Evolutionary conservation across 1,140 invertebrate species (phyloP), one percentile per base, ranked within the genome.

Genomic region (Lepidurus apus): DNA sequence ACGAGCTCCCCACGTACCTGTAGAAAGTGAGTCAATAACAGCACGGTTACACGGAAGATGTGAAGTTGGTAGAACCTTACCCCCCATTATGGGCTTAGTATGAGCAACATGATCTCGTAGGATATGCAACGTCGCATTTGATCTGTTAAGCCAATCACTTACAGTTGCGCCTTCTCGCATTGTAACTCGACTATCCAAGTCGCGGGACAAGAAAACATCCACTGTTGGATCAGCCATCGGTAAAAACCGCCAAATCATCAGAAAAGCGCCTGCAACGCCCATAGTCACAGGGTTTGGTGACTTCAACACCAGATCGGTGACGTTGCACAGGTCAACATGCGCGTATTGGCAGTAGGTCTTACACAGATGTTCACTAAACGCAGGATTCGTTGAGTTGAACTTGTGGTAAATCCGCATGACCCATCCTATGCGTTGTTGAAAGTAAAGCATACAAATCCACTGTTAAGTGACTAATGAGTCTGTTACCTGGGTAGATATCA

Each of bases 121-220:
- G 24, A 82, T 75, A 80, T 84, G 83, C 26, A 83, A 81, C 7
- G 81, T 77, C n/a, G 81, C 79, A 7, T 80, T 80, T 13, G 80
- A 82, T 42, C 78, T 78, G n/a, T 75, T 65, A 9, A 83, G 79
- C 83, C 83, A 85, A 53, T 83, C 81, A 4, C 76, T 7, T 0
- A 85, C 82, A n/a, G 82, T 83, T 10, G 79, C 82, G 4, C 80
- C 80, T 80, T 85, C 84, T 47, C 84, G 77, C n/a, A 75, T 10
- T 3, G 79, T 79, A 3, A 83, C 78, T 10, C 78, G 43, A 73
- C 81, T 82, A 77, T 84, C 84, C 1, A 82, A 43, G 79, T 85
- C 84, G 21, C 84, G 77, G 13, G 82, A 80, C 26, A 83, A 74
- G 77, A 84, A 84, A 47, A 82, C 73, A 24, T 83, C 81, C 11